phyloP scores from a whole-genome alignment of 2,113 vertebrate species.

The Calidris pygmaea region DNA sequence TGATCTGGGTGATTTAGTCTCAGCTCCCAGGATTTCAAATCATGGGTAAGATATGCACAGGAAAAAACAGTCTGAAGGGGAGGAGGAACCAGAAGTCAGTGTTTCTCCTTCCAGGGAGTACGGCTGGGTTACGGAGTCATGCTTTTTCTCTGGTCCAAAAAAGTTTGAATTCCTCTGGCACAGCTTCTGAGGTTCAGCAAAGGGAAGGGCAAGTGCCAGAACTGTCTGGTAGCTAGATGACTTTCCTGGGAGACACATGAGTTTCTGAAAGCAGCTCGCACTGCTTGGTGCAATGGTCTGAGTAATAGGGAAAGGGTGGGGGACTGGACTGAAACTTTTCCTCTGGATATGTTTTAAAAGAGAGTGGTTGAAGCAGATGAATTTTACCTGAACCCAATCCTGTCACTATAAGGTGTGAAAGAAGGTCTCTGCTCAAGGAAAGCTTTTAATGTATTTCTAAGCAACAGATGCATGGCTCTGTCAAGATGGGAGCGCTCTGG shows the following conservation, averaged over 20 bases:
- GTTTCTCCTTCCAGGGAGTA: background rate
- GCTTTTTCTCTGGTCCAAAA: background rate
- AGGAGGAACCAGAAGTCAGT: background rate
- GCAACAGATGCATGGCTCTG: background rate
- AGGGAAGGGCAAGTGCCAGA: background rate
- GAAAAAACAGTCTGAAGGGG: background rate
- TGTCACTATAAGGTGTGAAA: background rate
- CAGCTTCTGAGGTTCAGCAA: background rate
- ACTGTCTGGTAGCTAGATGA: background rate
- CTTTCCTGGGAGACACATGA: background rate
- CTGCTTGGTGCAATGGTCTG: background rate
- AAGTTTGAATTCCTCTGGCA: slow-evolving; percentile 1
- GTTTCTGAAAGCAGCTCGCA: background rate
- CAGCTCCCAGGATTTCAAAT: background rate
- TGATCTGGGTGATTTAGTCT: background rate
- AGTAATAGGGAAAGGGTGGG: background rate
- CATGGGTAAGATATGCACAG: background rate
- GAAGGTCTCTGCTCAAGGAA: background rate
- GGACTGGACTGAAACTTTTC: background rate
- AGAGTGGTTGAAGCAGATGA: background rate
- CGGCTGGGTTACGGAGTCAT: background rate
- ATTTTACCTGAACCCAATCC: background rate
- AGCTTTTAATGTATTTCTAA: background rate
- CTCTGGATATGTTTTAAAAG: background rate
- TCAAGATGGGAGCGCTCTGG: background rate